These are phyloP conservation scores for Horisme vitalbata DNA, from an alignment of 2,888 invertebrate genomes.

Conservation along the genomic window DNA sequence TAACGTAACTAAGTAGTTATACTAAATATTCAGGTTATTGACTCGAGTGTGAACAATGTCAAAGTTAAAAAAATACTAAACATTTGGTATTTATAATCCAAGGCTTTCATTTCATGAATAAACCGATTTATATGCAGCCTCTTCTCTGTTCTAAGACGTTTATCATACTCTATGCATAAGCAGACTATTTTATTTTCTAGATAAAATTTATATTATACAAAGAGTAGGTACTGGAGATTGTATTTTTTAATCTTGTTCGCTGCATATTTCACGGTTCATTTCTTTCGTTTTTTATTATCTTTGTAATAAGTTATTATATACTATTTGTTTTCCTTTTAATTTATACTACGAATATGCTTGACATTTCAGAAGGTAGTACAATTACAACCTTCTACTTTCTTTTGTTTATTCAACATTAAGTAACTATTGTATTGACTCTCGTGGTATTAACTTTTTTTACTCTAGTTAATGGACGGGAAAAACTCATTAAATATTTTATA, in stretches of 20 bases:
- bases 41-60: slow-evolving; percentile 2
- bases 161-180: slow-evolving; percentile 50
- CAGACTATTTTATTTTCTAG: slow-evolving; percentile 47
- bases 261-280: slow-evolving; percentile 14
- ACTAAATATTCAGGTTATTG: neutral
- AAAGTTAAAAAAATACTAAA: neutral
- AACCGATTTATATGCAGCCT: slow-evolving; percentile 59
- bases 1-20: too few relatives aligned
- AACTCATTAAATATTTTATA: too few relatives aligned
- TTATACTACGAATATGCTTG: too few relatives aligned
- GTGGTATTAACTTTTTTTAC: too few relatives aligned
- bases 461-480: too few relatives aligned
- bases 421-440: too few relatives aligned
- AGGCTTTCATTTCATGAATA: slow-evolving; percentile 42
- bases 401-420: too few relatives aligned
- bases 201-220: slow-evolving; percentile 20
- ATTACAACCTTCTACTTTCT: too few relatives aligned
- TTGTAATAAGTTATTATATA: too few relatives aligned
- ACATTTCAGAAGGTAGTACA: too few relatives aligned
- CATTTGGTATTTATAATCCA: slow-evolving; percentile 21
- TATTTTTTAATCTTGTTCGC: slow-evolving; percentile 6
- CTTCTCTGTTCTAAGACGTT: slow-evolving; percentile 48
- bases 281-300: neutral
- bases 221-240: slow-evolving; percentile 2
- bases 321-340: too few relatives aligned